Conservation (phyloP, 2,113 vertebrate genomes). For the Gasterosteus nipponicus region DNA sequence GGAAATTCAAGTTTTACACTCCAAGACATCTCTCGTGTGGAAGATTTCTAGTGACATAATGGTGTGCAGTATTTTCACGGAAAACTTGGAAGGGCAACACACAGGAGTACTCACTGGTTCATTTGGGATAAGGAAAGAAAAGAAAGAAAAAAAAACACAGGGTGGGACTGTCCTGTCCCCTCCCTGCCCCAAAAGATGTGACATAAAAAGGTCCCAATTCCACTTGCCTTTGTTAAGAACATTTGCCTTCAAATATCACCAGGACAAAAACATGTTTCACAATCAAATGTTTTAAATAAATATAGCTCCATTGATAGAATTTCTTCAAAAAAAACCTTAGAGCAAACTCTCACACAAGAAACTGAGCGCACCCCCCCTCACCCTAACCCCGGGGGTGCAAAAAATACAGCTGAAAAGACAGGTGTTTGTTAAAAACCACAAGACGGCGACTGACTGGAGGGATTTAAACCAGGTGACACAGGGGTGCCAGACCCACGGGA, state of each 20-base stretch:
- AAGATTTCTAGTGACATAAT: constrained; percentile 64
- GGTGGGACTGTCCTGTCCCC: constrained; percentile 36
- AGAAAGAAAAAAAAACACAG: constrained; percentile 9
- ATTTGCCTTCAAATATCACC: constrained; percentile 64
- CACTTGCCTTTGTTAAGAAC: constrained; percentile 20
- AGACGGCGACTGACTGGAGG: constrained; percentile 35
- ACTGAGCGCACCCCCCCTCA: constrained; percentile 6
- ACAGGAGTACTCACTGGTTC: constrained; percentile 52
- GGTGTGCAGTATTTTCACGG: constrained; percentile 52
- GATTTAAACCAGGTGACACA: constrained; percentile 33
- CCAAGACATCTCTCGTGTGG: constrained; percentile 62
- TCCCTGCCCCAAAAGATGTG: constrained; percentile 2
- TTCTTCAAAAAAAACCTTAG: constrained; percentile 47
- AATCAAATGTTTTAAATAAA: constrained; percentile 74
- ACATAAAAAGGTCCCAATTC: constrained; percentile 44
- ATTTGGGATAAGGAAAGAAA: constrained; percentile 14
- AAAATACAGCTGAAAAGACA: constrained; percentile 44
- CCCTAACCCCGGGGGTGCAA: constrained; percentile 43
- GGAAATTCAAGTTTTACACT: constrained; percentile 74
- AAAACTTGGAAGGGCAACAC: constrained; percentile 53
- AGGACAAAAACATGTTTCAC: constrained; percentile 65
- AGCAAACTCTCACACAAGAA: constrained; percentile 39
- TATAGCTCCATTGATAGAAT: constrained; percentile 67
- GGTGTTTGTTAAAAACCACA: constrained; percentile 26
- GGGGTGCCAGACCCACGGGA: constrained; percentile 31